Percentiles rank a stretch among this genome's conserved stretches.
Evolutionary conservation across 2,888 invertebrate species (phyloP).

Genomic region (Drosophila hawaiiensis): DNA sequence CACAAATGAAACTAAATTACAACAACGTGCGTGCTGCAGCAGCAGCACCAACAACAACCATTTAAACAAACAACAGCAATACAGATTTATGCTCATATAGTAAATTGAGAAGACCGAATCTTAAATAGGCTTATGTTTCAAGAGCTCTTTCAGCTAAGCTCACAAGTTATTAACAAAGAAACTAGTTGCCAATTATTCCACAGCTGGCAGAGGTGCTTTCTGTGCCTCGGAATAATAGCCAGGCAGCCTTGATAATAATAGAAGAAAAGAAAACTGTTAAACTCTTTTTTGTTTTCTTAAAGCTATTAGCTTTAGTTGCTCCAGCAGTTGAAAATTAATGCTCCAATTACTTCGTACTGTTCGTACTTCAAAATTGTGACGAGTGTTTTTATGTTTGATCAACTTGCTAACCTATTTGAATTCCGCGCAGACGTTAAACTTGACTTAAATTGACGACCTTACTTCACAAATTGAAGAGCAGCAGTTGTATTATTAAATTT

Average conservation of each 20-base stretch:
- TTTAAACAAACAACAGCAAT: conserved; percentile 16
- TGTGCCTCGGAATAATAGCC: not conserved
- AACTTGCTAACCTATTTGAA: not conserved
- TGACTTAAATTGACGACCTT: not conserved
- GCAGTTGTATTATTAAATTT: not conserved
- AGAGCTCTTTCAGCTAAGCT: not conserved
- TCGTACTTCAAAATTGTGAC: not conserved
- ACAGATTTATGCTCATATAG: conserved; percentile 1
- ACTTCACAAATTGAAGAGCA: not conserved
- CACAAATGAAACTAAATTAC: conserved; percentile 78
- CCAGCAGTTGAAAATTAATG: not conserved
- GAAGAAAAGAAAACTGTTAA: not conserved
- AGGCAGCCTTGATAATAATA: not conserved
- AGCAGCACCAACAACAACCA: conserved; percentile 17
- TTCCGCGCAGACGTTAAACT: not conserved
- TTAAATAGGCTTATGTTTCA: conserved; percentile 17
- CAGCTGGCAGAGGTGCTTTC: not conserved
- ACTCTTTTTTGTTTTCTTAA: not conserved
- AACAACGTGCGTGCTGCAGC: conserved; percentile 56
- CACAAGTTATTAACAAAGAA: not conserved
- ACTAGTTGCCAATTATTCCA: not conserved
- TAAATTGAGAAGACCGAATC: conserved; percentile 17
- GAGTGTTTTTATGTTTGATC: not conserved
- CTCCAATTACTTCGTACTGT: not conserved
- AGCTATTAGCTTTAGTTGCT: not conserved